Percentiles rank a stretch among this genome's conserved stretches.
Evolutionary conservation across 2,888 invertebrate genomes (phyloP).

Genomic region (Alsophila aescularia): DNA sequence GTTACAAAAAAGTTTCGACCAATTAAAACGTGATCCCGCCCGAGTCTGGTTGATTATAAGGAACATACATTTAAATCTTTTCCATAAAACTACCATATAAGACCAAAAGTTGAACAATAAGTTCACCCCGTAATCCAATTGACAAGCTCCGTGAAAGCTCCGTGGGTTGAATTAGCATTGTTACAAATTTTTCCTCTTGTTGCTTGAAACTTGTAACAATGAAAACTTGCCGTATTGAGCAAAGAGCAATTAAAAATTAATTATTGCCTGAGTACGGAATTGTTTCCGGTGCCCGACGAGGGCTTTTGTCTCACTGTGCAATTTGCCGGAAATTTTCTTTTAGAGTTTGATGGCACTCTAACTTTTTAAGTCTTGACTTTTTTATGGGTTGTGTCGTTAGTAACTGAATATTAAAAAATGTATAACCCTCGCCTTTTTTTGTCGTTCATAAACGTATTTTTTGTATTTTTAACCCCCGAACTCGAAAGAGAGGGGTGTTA

Average conservation of each 20-base stretch:
- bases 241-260: conserved; percentile 58
- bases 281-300: conserved; percentile 33
- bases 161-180: conserved; percentile 13
- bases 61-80: too few species aligned
- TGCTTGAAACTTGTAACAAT: conserved; percentile 35
- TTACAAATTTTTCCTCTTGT: conserved; percentile 12
- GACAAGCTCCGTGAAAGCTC: too few species aligned
- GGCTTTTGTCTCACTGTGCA: conserved; percentile 41
- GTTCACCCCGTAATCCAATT: neutral
- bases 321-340: conserved; percentile 39
- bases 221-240: conserved; percentile 35
- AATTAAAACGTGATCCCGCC: too few species aligned
- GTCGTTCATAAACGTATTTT: neutral
- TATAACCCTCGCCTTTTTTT: too few species aligned
- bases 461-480: neutral
- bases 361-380: conserved; percentile 3
- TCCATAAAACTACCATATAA: neutral
- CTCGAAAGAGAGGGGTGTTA: too few species aligned
- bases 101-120: neutral
- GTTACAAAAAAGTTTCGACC: too few species aligned
- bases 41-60: too few species aligned
- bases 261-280: conserved; percentile 47
- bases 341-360: conserved; percentile 29
- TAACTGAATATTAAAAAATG: neutral
- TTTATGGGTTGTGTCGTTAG: conserved; percentile 1